Evolutionary conservation across 2,797 vertebrate genomes (phyloP).

Genomic region (Cichlasoma orientale): DNA sequence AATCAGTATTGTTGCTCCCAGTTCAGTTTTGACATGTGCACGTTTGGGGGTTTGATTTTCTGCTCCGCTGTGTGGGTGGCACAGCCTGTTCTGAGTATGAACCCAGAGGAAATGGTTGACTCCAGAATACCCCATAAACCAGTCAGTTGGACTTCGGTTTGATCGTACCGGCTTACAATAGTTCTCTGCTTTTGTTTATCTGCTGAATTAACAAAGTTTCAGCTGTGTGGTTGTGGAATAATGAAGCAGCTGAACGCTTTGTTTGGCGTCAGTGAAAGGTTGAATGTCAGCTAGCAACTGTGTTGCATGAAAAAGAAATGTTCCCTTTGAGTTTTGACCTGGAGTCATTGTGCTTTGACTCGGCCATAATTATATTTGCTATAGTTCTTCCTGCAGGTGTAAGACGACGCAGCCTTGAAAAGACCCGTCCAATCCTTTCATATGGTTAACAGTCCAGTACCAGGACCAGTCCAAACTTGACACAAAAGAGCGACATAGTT

Average conservation of each 20-base stretch:
- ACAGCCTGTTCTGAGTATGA: background rate
- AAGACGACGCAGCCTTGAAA: constrained; percentile 47
- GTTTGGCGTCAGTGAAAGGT: background rate
- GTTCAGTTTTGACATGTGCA: constrained; percentile 55
- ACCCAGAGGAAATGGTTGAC: constrained; percentile 4
- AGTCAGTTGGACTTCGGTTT: background rate
- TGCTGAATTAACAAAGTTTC: constrained; percentile 10
- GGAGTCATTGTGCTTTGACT: constrained; percentile 19
- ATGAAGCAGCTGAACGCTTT: background rate
- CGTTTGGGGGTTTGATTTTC: constrained; percentile 42
- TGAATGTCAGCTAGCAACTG: background rate
- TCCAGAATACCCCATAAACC: constrained; percentile 1
- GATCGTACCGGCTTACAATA: background rate
- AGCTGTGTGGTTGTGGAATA: background rate
- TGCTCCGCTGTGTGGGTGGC: constrained; percentile 36
- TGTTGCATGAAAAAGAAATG: constrained; percentile 18
- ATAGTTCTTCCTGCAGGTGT: constrained; percentile 59
- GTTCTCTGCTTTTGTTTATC: background rate
- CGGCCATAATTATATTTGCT: constrained; percentile 18
- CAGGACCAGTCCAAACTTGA: constrained; percentile 39
- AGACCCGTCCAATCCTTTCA: constrained; percentile 44
- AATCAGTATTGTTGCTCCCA: constrained; percentile 45
- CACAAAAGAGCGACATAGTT: constrained; percentile 58
- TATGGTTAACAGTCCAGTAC: constrained; percentile 40
- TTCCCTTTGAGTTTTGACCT: background rate